Conservation (phyloP, 2,888 invertebrate genomes). For the Callyntrura guangdongensis region DNA sequence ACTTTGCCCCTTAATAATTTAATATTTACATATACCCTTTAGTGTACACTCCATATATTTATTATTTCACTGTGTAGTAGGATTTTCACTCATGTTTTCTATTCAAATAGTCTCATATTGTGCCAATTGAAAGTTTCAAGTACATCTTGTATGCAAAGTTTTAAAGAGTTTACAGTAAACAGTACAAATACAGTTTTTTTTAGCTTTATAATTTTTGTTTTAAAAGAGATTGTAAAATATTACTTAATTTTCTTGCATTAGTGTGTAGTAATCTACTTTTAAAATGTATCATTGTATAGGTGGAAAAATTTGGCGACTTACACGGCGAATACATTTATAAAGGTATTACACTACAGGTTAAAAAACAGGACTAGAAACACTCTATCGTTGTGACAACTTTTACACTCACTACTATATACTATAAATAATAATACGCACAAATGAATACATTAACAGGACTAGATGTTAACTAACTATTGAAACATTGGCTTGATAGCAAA, state of each 20-base stretch:
- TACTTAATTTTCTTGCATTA: background rate
- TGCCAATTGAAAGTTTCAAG: slow-evolving; percentile 78
- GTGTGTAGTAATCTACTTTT: background rate
- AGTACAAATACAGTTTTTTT: background rate
- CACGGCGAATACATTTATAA: background rate
- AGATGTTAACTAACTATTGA: too few relatives aligned
- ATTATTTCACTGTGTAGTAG: too few relatives aligned
- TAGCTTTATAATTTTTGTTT: background rate
- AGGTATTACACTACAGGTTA: too few relatives aligned
- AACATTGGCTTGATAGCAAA: too few relatives aligned
- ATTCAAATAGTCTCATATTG: slow-evolving; percentile 73
- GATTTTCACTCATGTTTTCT: background rate
- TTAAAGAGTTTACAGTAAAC: background rate
- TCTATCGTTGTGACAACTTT: too few relatives aligned
- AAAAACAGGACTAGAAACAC: too few relatives aligned
- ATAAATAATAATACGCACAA: too few relatives aligned
- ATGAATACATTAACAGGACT: too few relatives aligned
- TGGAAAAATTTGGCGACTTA: slow-evolving; percentile 38
- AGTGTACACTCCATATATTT: too few relatives aligned
- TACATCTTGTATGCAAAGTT: slow-evolving; percentile 74
- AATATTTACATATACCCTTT: too few relatives aligned
- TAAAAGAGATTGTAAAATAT: background rate
- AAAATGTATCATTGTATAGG: background rate
- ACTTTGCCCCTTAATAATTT: background rate
- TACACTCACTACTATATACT: too few relatives aligned